These are phyloP conservation scores for Corapipo altera DNA, from an alignment of 2,113 vertebrate genomes.

Conservation along the genomic window DNA sequence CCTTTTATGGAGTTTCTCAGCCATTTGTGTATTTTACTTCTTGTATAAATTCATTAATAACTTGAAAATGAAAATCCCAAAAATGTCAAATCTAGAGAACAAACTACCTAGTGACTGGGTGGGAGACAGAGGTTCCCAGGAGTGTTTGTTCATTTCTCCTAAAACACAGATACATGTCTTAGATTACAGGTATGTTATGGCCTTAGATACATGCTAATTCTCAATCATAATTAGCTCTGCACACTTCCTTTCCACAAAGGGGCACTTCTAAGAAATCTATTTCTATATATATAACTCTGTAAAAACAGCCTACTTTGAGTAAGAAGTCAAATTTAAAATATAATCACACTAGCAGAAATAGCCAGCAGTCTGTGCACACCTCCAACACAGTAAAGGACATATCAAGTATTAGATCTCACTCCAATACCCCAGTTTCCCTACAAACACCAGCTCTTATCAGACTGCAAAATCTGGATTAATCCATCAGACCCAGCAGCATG, in stretches of 20 bases:
- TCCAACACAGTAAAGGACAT: neutral
- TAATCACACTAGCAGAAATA: neutral
- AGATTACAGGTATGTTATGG: neutral
- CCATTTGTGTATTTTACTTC: neutral
- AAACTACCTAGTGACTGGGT: neutral
- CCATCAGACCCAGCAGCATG: rapidly evolving
- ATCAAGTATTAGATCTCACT: neutral
- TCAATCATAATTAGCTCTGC: neutral
- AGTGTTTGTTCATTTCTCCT: neutral
- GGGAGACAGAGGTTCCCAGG: neutral
- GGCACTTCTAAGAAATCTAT: neutral
- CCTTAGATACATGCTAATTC: neutral
- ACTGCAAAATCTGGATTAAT: neutral
- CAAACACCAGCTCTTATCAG: neutral
- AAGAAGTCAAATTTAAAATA: neutral
- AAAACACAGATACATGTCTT: neutral
- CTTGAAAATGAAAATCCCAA: neutral
- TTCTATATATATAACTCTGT: neutral
- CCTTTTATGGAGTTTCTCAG: neutral
- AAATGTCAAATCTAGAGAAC: neutral
- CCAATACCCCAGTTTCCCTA: neutral
- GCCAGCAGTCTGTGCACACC: neutral
- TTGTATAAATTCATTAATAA: neutral
- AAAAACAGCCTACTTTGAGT: neutral
- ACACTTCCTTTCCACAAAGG: neutral